Evolutionary conservation across 2,888 invertebrate genomes (phyloP).

Genomic region (Brachypalpus laphriformis): DNA sequence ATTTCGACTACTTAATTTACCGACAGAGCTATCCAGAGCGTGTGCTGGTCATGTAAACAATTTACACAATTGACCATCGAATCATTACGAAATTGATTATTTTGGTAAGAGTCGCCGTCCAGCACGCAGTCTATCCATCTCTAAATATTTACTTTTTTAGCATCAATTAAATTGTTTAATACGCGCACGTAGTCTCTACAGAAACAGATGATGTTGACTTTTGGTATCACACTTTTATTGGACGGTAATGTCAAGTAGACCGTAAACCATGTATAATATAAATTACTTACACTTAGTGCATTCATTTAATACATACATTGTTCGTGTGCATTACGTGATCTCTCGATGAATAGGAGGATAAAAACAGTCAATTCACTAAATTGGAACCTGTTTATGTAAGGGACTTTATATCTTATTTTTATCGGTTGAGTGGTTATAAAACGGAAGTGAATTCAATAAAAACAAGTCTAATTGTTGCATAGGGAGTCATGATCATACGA

Average conservation of each 20-base stretch:
- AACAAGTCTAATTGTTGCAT: conserved; percentile 1
- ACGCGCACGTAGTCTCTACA: neutral
- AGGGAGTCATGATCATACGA: neutral
- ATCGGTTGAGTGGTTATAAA: conserved; percentile 23
- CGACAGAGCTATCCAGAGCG: neutral
- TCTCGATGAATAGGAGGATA: neutral
- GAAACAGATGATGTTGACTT: conserved; percentile 31
- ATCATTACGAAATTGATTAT: conserved; percentile 41
- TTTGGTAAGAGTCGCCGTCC: conserved; percentile 15
- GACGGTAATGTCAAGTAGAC: conserved; percentile 38
- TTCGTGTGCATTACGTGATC: conserved; percentile 7
- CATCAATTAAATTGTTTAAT: conserved; percentile 46
- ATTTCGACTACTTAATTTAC: neutral
- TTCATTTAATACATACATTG: conserved; percentile 14
- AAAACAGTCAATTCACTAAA: conserved; percentile 4
- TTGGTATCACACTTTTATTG: conserved; percentile 36
- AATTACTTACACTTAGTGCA: conserved; percentile 35
- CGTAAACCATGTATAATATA: conserved; percentile 30
- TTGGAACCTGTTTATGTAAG: neutral
- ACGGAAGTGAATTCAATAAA: neutral
- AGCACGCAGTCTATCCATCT: neutral
- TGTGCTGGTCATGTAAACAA: conserved; percentile 4
- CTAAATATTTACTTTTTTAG: conserved; percentile 42
- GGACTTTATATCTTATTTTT: neutral
- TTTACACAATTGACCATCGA: conserved; percentile 18